A percentile compares a stretch with the other conserved stretches of the same genome.
These are phyloP conservation scores for Drosophila busckii DNA, from an alignment of 1,140 invertebrate genomes.

Conservation along the genomic window DNA sequence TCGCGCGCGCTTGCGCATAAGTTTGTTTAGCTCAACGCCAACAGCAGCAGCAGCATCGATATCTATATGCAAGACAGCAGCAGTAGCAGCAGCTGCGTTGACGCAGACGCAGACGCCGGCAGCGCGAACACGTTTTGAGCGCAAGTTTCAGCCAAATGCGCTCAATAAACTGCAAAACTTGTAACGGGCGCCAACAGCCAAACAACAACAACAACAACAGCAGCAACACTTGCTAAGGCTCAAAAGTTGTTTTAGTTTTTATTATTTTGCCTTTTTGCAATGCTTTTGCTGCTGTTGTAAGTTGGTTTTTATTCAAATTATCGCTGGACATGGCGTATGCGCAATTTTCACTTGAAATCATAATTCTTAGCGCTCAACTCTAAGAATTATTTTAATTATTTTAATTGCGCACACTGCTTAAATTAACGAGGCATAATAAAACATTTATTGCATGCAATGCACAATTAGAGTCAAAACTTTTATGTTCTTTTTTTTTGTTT, in stretches of 20 bases:
- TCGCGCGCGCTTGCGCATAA: conserved; percentile 19
- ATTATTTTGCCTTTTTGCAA: conserved; percentile 53
- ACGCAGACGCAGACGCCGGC: not conserved
- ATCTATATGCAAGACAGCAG: conserved; percentile 15
- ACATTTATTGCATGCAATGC: no score
- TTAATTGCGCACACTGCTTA: no score
- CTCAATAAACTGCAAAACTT: conserved; percentile 70
- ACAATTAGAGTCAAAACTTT: no score
- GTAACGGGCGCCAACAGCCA: conserved; percentile 1
- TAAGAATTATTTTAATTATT: no score
- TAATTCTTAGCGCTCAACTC: no score
- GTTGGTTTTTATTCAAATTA: conserved; percentile 62
- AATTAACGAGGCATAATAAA: no score
- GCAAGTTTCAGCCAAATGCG: conserved; percentile 44
- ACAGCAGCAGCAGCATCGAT: conserved; percentile 1
- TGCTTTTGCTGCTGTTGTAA: conserved; percentile 61
- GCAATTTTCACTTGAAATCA: not conserved
- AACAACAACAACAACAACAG: conserved; percentile 7
- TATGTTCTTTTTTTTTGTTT: no score
- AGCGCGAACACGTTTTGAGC: conserved; percentile 60
- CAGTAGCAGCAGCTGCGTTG: not conserved
- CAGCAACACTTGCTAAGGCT: conserved; percentile 35
- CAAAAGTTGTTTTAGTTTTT: conserved; percentile 5
- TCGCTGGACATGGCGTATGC: conserved; percentile 21
- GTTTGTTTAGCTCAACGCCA: conserved; percentile 8